Percentiles rank a stretch among this genome's conserved stretches.
These are phyloP conservation scores for Hippocampus kuda DNA, from an alignment of 2,797 vertebrate genomes.

Conservation along the genomic window DNA sequence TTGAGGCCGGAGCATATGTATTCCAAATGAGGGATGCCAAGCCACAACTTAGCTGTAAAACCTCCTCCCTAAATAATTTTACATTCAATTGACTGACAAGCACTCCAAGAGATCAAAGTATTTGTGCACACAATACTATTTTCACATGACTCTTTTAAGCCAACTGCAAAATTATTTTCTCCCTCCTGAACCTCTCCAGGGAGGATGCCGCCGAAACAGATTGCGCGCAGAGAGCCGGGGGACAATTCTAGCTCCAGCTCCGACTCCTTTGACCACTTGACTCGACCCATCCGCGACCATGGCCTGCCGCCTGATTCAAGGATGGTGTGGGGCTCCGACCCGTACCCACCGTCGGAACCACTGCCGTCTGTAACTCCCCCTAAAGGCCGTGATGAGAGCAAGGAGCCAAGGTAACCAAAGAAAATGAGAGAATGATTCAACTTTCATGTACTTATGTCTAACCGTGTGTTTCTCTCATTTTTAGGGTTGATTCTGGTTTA, in stretches of 20 bases:
- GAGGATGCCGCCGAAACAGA: slow-evolving; percentile 88
- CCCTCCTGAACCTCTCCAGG: slow-evolving; percentile 59
- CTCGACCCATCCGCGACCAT: slow-evolving; percentile 82
- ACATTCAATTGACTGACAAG: no score
- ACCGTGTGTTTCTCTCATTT: not conserved
- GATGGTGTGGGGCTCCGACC: slow-evolving; percentile 89
- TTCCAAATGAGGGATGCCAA: no score
- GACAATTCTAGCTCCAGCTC: slow-evolving; percentile 81
- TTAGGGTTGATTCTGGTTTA: slow-evolving; percentile 74
- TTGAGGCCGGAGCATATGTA: no score
- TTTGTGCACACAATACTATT: no score
- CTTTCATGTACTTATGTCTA: not conserved
- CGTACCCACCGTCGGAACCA: slow-evolving; percentile 79
- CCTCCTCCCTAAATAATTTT: no score
- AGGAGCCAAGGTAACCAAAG: slow-evolving; percentile 58
- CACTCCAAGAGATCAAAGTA: no score
- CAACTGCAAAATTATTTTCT: not conserved
- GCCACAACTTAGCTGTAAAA: no score
- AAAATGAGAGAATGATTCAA: not conserved
- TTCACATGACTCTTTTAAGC: not conserved
- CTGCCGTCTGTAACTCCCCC: slow-evolving; percentile 71
- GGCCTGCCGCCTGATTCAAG: slow-evolving; percentile 78
- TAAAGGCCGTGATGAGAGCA: slow-evolving; percentile 79
- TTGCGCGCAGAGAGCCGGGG: slow-evolving; percentile 88
- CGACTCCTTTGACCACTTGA: slow-evolving; percentile 89